Conservation (phyloP, 1,140 invertebrate genomes). For the Drosophila melanogaster region Release_6_plus_ISO1_MT NC_004354.4:8305001-8305500, state of each 20-base stretch:
- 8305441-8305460: too few species aligned
- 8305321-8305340: slow-evolving; percentile 5
- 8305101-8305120: not conserved
- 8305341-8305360: not conserved
- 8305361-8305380: not conserved
- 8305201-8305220: not conserved
- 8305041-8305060: too few species aligned
- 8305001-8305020: too few species aligned
- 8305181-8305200: slow-evolving; percentile 31
- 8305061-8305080: too few species aligned
- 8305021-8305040: too few species aligned
- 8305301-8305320: slow-evolving; percentile 27
- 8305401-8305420: too few species aligned
- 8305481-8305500: too few species aligned
- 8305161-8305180: slow-evolving; percentile 33
- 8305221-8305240: not conserved
- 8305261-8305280: slow-evolving; percentile 38
- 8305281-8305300: slow-evolving; percentile 33
- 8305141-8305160: slow-evolving; percentile 22
- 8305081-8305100: too few species aligned
- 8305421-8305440: too few species aligned
- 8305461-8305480: too few species aligned
- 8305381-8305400: too few species aligned
- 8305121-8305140: slow-evolving; percentile 1
- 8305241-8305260: not conserved